Evolutionary conservation across 92 coral and sea anemone genomes (phyloP), one percentile per base, ranked within the genome.

Genomic region (Bergia sp.): DNA sequence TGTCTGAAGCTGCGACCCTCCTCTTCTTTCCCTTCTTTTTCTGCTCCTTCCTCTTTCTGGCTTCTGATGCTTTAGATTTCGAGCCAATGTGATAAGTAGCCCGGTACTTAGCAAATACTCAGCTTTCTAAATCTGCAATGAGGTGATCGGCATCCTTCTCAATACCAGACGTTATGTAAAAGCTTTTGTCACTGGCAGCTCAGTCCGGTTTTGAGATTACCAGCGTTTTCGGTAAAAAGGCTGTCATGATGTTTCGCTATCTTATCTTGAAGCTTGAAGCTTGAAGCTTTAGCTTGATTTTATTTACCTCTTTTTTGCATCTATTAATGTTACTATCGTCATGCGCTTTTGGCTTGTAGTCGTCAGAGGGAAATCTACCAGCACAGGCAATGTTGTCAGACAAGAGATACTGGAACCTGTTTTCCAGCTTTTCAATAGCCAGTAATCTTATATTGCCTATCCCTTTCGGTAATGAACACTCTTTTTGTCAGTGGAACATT

Each of bases 161-260:
- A 13, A 82, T 82, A 61, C 85, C 38, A 78, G 90, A 76, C 15
- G 90, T 87, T 53, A 87, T 76, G 20, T 76, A 76, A 67, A 61
- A 18, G 5, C 67, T 0, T 61, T 61, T 61, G 67, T 61, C 23
- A 16, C 5, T 61, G 82, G 73, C 91, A 89, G 88, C 91, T 89
- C 75, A 82, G 87, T 89, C 87, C 87, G 50, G 87, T 89, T 82
- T 89, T 81, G 41, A 81, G 91, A 50, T 89, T 89, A 65, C 87
- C 81, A 89, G 86, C 65, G 67, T 88, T 72, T 85, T 66, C 88
- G 72, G 81, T 16, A 9, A 81, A 88, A 0, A 88, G 90, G 86
- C 90, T 88, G 86, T 79, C 76, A 61, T 88, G 86, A 61, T 88
- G 87, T 79, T 79, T 39, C 11, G 79, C 37, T 78, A 78, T 88